Conservation (phyloP, 2,113 vertebrate genomes). For the Nothocercus julius region DNA sequence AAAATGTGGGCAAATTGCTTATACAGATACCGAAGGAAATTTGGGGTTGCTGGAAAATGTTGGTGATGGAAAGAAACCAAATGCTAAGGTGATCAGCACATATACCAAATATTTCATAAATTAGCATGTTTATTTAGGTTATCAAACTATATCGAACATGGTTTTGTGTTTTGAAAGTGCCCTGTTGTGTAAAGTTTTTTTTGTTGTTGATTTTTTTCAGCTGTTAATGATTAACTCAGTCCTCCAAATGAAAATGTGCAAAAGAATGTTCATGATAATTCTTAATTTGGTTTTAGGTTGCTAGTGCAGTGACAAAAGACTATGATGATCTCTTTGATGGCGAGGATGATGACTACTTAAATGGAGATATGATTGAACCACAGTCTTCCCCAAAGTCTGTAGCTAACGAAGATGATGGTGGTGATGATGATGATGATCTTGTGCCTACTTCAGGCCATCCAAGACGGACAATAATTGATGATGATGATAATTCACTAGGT, state of each 20-base stretch:
- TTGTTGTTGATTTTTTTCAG: background rate
- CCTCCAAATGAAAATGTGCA: background rate
- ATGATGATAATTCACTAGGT: conserved; percentile 93
- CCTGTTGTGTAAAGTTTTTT: background rate
- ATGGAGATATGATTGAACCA: conserved; percentile 77
- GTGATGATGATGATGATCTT: conserved; percentile 68
- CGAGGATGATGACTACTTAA: conserved; percentile 82
- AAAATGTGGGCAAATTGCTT: conserved; percentile 82
- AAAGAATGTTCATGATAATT: background rate
- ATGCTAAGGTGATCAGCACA: conserved; percentile 70
- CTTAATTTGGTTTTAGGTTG: conserved; percentile 57
- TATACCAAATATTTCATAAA: background rate
- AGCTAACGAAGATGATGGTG: conserved; percentile 57
- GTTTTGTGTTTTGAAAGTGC: background rate
- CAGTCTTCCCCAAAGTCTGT: conserved; percentile 76
- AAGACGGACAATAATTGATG: conserved; percentile 82
- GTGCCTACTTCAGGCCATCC: conserved; percentile 73
- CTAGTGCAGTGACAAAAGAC: conserved; percentile 65
- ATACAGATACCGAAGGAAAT: conserved; percentile 93
- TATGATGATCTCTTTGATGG: conserved; percentile 91
- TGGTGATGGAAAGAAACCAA: conserved; percentile 53
- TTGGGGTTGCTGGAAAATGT: conserved; percentile 89
- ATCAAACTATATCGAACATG: rapidly evolving
- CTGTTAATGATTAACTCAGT: background rate
- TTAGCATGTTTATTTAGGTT: background rate